Evolutionary conservation across 2,797 vertebrate species (phyloP).

Genomic region (Epinephelus awoara): DNA sequence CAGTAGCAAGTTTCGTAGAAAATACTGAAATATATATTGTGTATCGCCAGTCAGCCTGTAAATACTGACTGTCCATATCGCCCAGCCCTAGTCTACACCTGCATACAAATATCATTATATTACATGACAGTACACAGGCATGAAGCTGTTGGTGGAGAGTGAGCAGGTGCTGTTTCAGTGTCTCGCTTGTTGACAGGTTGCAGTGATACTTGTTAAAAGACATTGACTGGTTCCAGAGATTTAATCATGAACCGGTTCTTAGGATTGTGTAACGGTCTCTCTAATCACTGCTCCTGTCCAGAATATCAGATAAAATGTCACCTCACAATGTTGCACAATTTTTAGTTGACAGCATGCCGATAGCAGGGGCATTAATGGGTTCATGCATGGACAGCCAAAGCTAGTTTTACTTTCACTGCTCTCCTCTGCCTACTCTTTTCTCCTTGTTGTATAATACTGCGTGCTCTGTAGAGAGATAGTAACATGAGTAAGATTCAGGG

Average conservation of each 20-base stretch:
- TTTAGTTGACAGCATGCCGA: constrained; percentile 4
- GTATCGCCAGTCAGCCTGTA: too few species aligned
- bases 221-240: constrained; percentile 9
- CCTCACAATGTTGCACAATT: neutral
- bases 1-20: too few species aligned
- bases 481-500: neutral
- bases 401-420: neutral
- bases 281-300: constrained; percentile 17
- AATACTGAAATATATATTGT: too few species aligned
- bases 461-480: neutral
- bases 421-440: neutral
- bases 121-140: neutral
- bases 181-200: constrained; percentile 21
- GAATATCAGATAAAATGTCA: constrained; percentile 13
- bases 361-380: neutral
- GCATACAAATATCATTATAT: constrained; percentile 3
- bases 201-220: constrained; percentile 8
- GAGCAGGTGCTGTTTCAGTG: constrained; percentile 16
- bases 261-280: constrained; percentile 12
- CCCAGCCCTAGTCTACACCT: neutral
- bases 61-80: too few species aligned
- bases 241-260: constrained; percentile 13
- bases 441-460: neutral
- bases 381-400: neutral
- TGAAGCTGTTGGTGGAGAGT: neutral